Percentiles rank a stretch among this genome's conserved stretches.
Evolutionary conservation across 1,140 invertebrate genomes (phyloP).

Genomic region (Papilio polytes): DNA sequence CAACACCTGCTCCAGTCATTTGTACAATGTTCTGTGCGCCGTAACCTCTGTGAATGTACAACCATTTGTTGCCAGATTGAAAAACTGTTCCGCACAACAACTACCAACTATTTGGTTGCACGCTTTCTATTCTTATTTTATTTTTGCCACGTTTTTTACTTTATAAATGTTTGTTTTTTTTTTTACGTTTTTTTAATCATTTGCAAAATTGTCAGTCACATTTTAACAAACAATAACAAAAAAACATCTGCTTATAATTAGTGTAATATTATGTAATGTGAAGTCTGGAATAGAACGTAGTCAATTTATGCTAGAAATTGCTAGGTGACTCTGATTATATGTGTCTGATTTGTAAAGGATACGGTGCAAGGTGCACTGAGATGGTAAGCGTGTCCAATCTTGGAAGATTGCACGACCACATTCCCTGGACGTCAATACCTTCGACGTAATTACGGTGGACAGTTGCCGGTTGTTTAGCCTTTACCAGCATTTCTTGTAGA

Average conservation of each 20-base stretch:
- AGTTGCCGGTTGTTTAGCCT: not conserved
- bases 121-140: slow-evolving; percentile 46
- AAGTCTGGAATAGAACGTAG: not conserved
- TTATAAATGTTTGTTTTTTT: not conserved
- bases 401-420: slow-evolving; percentile 9
- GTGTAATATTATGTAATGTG: not conserved
- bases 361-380: not conserved
- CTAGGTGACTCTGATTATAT: not conserved
- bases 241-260: too few relatives aligned
- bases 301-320: not conserved
- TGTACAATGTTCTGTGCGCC: slow-evolving; percentile 67
- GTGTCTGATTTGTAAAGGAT: slow-evolving; percentile 8
- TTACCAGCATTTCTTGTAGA: not conserved
- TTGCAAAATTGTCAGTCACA: not conserved
- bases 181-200: not conserved
- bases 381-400: slow-evolving; percentile 15
- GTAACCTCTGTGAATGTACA: slow-evolving; percentile 77
- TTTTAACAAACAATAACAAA: too few relatives aligned
- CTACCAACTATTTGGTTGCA: slow-evolving; percentile 64
- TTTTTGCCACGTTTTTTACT: slow-evolving; percentile 44
- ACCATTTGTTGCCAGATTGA: slow-evolving; percentile 80
- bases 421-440: not conserved
- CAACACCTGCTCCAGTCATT: slow-evolving; percentile 74
- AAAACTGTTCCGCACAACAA: slow-evolving; percentile 71
- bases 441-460: slow-evolving; percentile 11